These are phyloP conservation scores for Bergia puertoricense DNA, from an alignment of 92 coral and sea anemone species.

Conservation along the genomic window DNA sequence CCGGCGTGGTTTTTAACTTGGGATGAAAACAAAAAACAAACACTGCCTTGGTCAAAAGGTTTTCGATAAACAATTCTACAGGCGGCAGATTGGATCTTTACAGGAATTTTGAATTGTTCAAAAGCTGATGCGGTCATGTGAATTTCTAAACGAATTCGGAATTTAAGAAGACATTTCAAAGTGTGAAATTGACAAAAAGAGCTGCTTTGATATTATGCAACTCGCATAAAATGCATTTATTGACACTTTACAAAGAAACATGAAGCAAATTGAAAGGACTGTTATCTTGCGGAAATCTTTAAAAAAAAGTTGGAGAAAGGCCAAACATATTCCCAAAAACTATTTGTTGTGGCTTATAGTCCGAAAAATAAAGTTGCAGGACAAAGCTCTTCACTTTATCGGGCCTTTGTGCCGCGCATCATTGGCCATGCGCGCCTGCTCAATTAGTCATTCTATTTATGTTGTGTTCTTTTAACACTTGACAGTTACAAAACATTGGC, in stretches of 20 bases:
- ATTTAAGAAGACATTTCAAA: slow-evolving; percentile 37
- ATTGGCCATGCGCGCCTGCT: slow-evolving; percentile 7
- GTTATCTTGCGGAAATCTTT: not conserved
- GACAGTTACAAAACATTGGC: slow-evolving; percentile 51
- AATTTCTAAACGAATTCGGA: slow-evolving; percentile 38
- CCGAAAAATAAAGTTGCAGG: not conserved
- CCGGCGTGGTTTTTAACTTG: slow-evolving; percentile 26
- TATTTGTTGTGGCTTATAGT: not conserved
- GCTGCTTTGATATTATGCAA: slow-evolving; percentile 32
- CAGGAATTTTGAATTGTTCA: slow-evolving; percentile 1
- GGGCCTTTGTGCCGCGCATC: slow-evolving; percentile 1
- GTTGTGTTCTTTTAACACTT: slow-evolving; percentile 31
- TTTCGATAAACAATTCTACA: not conserved
- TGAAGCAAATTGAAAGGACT: not conserved
- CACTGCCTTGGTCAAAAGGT: not conserved
- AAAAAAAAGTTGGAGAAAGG: not conserved
- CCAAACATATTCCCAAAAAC: not conserved
- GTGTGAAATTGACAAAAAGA: slow-evolving; percentile 48
- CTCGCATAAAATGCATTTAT: slow-evolving; percentile 20
- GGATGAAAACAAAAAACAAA: not conserved
- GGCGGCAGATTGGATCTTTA: not conserved
- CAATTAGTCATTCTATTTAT: slow-evolving; percentile 41
- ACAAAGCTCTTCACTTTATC: not conserved
- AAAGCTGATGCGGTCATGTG: slow-evolving; percentile 24
- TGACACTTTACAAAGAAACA: slow-evolving; percentile 9